Percentiles rank a stretch among this genome's conserved stretches.
phyloP scores from a whole-genome alignment of 2,113 vertebrate species.

The Nicator chloris region DNA sequence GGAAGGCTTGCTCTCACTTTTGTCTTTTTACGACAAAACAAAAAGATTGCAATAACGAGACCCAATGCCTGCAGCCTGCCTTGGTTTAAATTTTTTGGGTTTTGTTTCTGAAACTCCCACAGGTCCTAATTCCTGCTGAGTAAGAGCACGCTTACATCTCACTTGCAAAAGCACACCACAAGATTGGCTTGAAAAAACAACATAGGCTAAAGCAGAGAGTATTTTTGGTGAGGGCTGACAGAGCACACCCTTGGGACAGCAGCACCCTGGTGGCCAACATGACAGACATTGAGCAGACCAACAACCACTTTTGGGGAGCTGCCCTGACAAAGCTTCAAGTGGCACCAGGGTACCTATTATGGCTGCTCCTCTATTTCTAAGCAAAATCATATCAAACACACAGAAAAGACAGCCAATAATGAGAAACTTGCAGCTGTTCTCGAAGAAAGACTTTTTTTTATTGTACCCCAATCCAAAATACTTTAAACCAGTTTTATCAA shows the following conservation, averaged over 20 bases:
- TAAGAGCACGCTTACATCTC: not conserved
- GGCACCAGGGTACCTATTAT: constrained; percentile 55
- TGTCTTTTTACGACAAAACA: not conserved
- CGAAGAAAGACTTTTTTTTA: constrained; percentile 64
- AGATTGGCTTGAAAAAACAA: not conserved
- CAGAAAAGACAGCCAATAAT: constrained; percentile 60
- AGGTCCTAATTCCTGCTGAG: not conserved
- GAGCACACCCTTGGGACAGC: not conserved
- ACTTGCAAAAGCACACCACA: not conserved
- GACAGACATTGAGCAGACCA: not conserved
- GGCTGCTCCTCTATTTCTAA: constrained; percentile 52
- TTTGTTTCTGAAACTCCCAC: not conserved
- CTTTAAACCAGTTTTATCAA: constrained; percentile 75
- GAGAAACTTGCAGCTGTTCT: constrained; percentile 68
- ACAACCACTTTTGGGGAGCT: constrained; percentile 42
- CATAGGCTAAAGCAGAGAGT: not conserved
- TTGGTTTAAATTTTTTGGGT: not conserved
- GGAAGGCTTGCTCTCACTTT: not conserved
- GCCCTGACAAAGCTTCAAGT: constrained; percentile 58
- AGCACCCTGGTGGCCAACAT: not conserved
- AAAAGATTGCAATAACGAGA: not conserved
- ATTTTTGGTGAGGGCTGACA: not conserved
- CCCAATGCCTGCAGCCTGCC: not conserved
- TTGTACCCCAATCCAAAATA: constrained; percentile 71
- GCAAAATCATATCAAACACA: constrained; percentile 59